These are phyloP conservation scores for Sminthurides bifidus DNA, from an alignment of 1,140 invertebrate species.

Conservation along the genomic window DNA sequence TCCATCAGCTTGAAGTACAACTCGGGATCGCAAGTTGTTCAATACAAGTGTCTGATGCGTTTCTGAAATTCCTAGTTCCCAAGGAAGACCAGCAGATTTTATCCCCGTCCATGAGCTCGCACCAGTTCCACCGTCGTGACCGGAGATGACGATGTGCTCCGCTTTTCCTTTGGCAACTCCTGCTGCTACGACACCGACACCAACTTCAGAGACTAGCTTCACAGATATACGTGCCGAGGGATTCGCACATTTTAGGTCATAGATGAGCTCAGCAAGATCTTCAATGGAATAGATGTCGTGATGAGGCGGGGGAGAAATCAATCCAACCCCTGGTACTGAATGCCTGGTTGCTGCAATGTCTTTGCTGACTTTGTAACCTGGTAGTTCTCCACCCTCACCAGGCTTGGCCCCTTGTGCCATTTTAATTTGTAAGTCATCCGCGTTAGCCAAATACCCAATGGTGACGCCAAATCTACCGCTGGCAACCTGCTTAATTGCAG, in stretches of 20 bases:
- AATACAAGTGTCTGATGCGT: slow-evolving; percentile 90
- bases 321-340: slow-evolving; percentile 91
- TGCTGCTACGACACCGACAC: slow-evolving; percentile 93
- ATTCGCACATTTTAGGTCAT: slow-evolving; percentile 96
- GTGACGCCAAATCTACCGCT: slow-evolving; percentile 97
- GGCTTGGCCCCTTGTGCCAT: slow-evolving; percentile 96
- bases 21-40: slow-evolving; percentile 87
- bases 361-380: slow-evolving; percentile 71
- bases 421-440: slow-evolving; percentile 93
- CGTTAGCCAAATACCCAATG: slow-evolving; percentile 88
- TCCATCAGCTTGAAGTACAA: slow-evolving; percentile 90
- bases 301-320: slow-evolving; percentile 97
- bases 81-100: slow-evolving; percentile 89
- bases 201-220: slow-evolving; percentile 95
- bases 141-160: slow-evolving; percentile 96
- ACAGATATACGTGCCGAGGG: slow-evolving; percentile 90
- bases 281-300: slow-evolving; percentile 99
- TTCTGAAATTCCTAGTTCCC: slow-evolving; percentile 94
- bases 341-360: slow-evolving; percentile 91
- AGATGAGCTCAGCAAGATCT: slow-evolving; percentile 95
- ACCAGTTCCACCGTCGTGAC: slow-evolving; percentile 96
- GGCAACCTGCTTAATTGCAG: slow-evolving; percentile 84
- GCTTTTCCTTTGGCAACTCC: slow-evolving; percentile 98
- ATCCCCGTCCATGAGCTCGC: slow-evolving; percentile 92
- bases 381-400: slow-evolving; percentile 68